Conservation (phyloP, 2,797 vertebrate species). For the Halcyon badia region DNA sequence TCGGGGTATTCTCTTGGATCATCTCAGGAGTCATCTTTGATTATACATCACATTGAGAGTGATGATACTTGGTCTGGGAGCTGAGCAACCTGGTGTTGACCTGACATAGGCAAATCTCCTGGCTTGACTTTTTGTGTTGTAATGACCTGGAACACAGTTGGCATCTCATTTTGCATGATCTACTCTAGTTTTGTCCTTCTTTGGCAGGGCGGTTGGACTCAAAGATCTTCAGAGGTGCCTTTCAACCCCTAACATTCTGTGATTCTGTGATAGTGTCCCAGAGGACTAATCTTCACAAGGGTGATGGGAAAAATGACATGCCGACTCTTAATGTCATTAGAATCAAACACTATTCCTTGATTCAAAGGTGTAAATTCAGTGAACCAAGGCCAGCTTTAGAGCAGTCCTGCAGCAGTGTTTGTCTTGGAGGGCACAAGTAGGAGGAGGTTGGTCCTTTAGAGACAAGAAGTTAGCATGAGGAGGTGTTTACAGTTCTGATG, state of each 20-base stretch:
- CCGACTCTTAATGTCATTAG: background rate
- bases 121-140: background rate
- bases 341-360: background rate
- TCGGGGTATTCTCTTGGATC: background rate
- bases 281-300: background rate
- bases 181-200: too few relatives aligned
- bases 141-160: background rate
- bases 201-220: too few relatives aligned
- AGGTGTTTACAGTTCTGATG: background rate
- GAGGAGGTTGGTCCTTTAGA: background rate
- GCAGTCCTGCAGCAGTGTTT: background rate
- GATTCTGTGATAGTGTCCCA: background rate
- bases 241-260: background rate
- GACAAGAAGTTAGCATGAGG: background rate
- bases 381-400: background rate
- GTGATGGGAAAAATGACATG: background rate
- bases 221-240: background rate
- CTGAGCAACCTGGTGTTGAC: background rate
- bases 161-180: background rate
- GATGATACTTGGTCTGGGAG: background rate
- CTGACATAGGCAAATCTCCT: background rate
- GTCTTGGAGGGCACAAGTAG: background rate
- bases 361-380: background rate
- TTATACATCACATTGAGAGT: accelerated
- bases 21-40: background rate